Conservation (phyloP, 2,797 vertebrate genomes). For the Phataginus tetradactyla region DNA sequence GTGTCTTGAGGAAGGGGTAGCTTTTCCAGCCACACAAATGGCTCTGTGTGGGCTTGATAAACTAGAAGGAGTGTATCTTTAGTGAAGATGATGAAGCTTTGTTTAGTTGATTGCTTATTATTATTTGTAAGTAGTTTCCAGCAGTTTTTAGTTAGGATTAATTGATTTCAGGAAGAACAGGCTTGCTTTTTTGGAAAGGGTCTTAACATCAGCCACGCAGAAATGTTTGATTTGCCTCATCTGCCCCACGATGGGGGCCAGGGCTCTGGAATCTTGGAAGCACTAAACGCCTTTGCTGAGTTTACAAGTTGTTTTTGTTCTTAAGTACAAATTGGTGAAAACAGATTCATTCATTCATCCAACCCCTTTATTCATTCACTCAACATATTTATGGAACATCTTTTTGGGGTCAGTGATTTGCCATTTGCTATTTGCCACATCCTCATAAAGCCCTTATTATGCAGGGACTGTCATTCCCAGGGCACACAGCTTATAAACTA, state of each 20-base stretch:
- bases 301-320: neutral
- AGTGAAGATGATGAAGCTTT: neutral
- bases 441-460: neutral
- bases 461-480: neutral
- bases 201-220: neutral
- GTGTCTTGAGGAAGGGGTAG: neutral
- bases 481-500: neutral
- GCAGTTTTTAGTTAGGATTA: neutral
- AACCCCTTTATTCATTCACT: neutral
- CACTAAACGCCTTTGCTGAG: neutral
- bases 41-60: neutral
- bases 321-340: neutral
- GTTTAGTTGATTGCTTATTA: neutral
- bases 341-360: neutral
- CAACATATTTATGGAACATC: neutral
- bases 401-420: neutral
- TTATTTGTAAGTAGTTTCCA: neutral
- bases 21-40: neutral
- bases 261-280: neutral
- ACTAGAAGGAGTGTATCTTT: neutral
- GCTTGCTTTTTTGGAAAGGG: neutral
- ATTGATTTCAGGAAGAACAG: neutral
- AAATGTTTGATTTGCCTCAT: neutral
- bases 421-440: neutral
- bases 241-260: fast-evolving